Conservation (phyloP, 2,888 invertebrate genomes). For the Ceramica pisi region DNA sequence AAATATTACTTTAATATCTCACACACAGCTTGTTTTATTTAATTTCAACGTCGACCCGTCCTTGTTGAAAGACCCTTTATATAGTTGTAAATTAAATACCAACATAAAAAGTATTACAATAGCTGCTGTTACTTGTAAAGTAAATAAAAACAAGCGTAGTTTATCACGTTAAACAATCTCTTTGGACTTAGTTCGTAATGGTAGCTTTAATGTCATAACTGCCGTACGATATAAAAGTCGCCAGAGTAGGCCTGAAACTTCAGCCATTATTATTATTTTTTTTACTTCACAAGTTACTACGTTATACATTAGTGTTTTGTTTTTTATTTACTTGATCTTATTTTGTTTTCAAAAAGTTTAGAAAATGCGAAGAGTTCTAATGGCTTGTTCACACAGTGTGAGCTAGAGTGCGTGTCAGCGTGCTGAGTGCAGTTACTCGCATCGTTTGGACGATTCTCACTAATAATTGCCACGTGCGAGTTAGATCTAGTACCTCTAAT, state of each 20-base stretch:
- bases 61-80: too few species aligned
- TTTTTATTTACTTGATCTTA: neutral
- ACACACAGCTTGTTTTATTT: too few species aligned
- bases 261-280: constrained; percentile 19
- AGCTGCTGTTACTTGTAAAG: neutral
- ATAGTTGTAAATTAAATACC: neutral
- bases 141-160: constrained; percentile 41
- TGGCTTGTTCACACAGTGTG: too few species aligned
- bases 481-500: too few species aligned
- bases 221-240: constrained; percentile 19
- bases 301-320: constrained; percentile 5
- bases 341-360: constrained; percentile 12
- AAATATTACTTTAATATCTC: too few species aligned
- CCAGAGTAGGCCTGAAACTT: constrained; percentile 28
- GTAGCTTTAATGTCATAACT: constrained; percentile 2
- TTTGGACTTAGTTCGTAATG: constrained; percentile 36
- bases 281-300: neutral
- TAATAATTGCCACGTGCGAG: too few species aligned
- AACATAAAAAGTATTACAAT: neutral
- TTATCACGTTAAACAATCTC: constrained; percentile 17
- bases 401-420: too few species aligned
- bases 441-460: too few species aligned
- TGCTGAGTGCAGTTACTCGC: too few species aligned
- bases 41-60: too few species aligned
- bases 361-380: neutral